Percentiles rank a stretch among this genome's conserved stretches.
phyloP scores from a whole-genome alignment of 2,113 vertebrate genomes.

The Cardinalis cardinalis region DNA sequence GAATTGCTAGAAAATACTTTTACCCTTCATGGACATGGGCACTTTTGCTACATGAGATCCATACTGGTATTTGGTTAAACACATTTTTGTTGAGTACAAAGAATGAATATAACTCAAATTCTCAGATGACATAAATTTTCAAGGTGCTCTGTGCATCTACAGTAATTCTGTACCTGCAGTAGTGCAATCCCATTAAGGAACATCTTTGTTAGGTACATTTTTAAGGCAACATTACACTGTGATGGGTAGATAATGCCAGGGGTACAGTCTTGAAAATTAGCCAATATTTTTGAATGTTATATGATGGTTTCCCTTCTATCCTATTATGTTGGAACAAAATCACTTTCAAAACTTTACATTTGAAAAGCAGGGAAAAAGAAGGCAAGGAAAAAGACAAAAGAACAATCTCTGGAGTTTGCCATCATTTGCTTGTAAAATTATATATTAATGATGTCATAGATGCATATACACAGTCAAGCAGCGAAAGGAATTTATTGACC shows the following conservation, averaged over 20 bases:
- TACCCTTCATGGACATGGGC: not conserved
- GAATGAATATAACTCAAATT: not conserved
- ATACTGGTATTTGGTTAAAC: not conserved
- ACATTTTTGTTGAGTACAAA: not conserved
- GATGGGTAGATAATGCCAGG: not conserved
- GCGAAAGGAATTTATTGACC: slow-evolving; percentile 27
- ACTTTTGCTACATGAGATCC: not conserved
- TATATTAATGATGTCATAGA: not conserved
- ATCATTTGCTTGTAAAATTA: not conserved
- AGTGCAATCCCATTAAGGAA: not conserved
- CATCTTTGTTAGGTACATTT: not conserved
- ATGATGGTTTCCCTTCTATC: not conserved
- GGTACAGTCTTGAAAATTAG: not conserved
- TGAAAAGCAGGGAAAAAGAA: not conserved
- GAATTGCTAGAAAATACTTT: not conserved
- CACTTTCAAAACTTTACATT: not conserved
- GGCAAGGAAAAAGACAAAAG: not conserved
- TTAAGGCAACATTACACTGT: not conserved
- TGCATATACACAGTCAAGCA: not conserved
- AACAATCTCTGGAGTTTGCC: not conserved
- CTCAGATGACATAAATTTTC: not conserved
- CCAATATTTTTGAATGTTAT: not conserved
- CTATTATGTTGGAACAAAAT: not conserved
- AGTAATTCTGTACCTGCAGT: not conserved
- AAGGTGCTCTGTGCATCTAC: not conserved